phyloP scores from a whole-genome alignment of 1,140 invertebrate genomes.

The Hormaphis cornu region DNA sequence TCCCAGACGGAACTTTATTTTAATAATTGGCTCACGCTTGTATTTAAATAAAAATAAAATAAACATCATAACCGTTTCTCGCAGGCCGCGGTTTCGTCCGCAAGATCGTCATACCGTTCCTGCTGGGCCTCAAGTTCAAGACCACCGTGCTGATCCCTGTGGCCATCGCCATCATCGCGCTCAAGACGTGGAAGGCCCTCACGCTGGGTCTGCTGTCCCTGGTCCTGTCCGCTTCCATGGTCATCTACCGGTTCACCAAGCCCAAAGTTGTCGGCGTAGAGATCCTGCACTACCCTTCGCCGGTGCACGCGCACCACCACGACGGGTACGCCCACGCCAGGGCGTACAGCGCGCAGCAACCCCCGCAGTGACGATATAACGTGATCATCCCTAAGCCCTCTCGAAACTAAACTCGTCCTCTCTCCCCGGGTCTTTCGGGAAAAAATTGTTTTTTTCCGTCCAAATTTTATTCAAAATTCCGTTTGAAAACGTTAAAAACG shows the following conservation, averaged over 20 bases:
- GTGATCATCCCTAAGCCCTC: too few relatives aligned
- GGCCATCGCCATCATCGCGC: slow-evolving; percentile 66
- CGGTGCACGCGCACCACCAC: slow-evolving; percentile 42
- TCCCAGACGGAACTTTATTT: too few relatives aligned
- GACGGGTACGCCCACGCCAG: slow-evolving; percentile 55
- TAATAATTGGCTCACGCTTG: too few relatives aligned
- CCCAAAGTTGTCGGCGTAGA: slow-evolving; percentile 71
- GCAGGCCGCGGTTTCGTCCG: slow-evolving; percentile 68
- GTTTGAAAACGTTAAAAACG: too few relatives aligned
- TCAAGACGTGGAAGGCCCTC: slow-evolving; percentile 79
- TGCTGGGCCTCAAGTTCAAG: slow-evolving; percentile 74
- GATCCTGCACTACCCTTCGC: slow-evolving; percentile 72
- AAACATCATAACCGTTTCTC: slow-evolving; percentile 41
- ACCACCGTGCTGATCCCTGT: slow-evolving; percentile 68
- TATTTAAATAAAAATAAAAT: slow-evolving; percentile 43
- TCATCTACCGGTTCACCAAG: slow-evolving; percentile 75
- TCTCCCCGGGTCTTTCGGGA: too few relatives aligned
- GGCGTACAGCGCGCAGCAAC: slow-evolving; percentile 45
- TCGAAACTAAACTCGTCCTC: too few relatives aligned
- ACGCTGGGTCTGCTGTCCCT: slow-evolving; percentile 73
- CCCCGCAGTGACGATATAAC: not conserved
- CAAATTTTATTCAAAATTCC: too few relatives aligned
- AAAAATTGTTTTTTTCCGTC: too few relatives aligned
- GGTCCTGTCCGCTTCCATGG: slow-evolving; percentile 56
- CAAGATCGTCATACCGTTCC: slow-evolving; percentile 71